Conservation (phyloP, 2,888 invertebrate genomes). For the Pegoplata infirma region DNA sequence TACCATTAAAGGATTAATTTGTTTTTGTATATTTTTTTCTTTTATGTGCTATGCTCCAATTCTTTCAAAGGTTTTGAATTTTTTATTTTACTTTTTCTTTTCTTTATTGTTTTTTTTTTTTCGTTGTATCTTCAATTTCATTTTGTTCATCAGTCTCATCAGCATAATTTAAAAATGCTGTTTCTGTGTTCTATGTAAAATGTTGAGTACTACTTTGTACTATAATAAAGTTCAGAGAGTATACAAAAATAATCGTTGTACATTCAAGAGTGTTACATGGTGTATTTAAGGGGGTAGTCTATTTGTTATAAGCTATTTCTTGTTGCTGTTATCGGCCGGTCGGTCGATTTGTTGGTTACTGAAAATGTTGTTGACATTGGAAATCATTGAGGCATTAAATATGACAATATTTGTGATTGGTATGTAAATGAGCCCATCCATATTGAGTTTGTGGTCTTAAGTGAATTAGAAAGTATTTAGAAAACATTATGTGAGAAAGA, state of each 20-base stretch:
- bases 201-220: no score
- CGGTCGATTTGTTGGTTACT: conserved; percentile 1
- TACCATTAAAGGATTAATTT: background rate
- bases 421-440: background rate
- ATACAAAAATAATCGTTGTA: background rate
- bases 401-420: conserved; percentile 16
- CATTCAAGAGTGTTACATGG: background rate
- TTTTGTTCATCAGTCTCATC: background rate
- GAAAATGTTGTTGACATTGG: conserved; percentile 33
- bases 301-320: background rate
- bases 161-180: background rate
- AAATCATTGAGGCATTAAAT: conserved; percentile 24
- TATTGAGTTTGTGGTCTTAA: background rate
- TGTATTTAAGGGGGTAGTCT: background rate
- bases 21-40: background rate
- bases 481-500: background rate
- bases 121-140: background rate
- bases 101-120: background rate
- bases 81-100: background rate
- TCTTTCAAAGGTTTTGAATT: background rate
- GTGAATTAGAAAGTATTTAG: background rate
- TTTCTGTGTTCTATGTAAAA: no score
- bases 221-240: background rate
- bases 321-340: background rate
- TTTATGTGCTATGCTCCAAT: background rate